Conservation (phyloP, 2,113 vertebrate species). For the Orthochromis malagaraziensis region DNA sequence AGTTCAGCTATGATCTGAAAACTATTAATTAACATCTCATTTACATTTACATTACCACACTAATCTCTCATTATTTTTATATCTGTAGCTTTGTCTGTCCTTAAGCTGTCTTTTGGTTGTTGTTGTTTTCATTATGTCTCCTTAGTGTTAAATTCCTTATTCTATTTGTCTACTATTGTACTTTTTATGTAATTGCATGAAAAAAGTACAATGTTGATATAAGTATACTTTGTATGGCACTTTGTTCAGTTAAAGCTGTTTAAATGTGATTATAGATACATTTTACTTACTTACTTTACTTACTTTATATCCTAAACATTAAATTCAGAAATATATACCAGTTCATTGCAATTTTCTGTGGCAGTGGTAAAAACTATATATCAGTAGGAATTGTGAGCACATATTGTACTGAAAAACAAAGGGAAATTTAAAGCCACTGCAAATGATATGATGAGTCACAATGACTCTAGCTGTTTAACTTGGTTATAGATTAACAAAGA, state of each 20-base stretch:
- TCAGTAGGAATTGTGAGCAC: neutral
- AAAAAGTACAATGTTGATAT: neutral
- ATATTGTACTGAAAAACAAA: neutral
- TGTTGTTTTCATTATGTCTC: neutral
- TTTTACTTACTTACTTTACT: neutral
- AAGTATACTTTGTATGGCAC: neutral
- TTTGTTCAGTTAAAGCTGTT: neutral
- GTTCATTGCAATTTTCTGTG: neutral
- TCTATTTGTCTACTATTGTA: neutral
- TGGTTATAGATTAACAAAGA: neutral
- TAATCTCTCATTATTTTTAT: neutral
- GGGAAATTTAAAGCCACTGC: neutral
- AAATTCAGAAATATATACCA: neutral
- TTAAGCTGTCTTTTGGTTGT: neutral
- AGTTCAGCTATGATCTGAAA: neutral
- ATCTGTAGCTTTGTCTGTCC: neutral
- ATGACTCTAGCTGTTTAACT: neutral
- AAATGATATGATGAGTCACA: neutral
- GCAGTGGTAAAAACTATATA: neutral
- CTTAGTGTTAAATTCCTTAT: neutral
- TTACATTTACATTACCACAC: neutral
- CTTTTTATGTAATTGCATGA: neutral
- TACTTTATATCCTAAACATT: neutral
- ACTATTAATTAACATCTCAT: neutral
- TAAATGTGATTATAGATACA: neutral